Base-by-base conservation (phyloP, 2,888 invertebrate species). In the Lasius fuliginosus region DNA sequence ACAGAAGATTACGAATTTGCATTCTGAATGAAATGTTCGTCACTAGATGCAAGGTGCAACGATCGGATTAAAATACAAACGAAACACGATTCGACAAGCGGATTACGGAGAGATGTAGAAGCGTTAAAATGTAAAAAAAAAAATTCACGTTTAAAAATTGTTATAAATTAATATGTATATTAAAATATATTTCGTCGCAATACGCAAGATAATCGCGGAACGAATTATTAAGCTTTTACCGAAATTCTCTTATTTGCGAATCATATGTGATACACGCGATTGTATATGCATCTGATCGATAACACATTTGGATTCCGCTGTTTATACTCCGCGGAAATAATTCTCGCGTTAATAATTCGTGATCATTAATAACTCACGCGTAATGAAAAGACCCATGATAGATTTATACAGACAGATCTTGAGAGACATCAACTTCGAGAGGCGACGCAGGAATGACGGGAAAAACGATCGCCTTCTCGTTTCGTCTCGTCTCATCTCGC, bases 1-100 rank as follows among this genome's bases (percentile, higher is more conserved):
- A 60, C 58, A 49, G 73, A 81, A 81, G 71, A 81, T 73, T 73
- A 81, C 79, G 46, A 81, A 73, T 81, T 81, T 81, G 60, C 71
- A 79, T 79, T 60, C 33, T 46, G 60, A 79, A 58, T 46, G 71
- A 79, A 58, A 71, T 71, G 58, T 58, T 46, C 79, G 71, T 46
- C 60, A 42, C 12, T 40, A 33, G 18, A 65, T 36, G 58, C 58
- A 23, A 36, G 40, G 56, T n/a, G n/a, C 15, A 42, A 36, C 62
- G 79, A 60, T 71, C 62, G 79, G 79, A 81, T 81, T 73, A 81
- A 73, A 71, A 81, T 40, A 49, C 73, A 46, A 71, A 71, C 60
- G 56, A 27, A 62, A 60, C 46, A 5, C 60, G 73, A 71, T 79
- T 60, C 58, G 69, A 79, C 71, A n/a, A 69, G 18, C 71, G 79